Evolutionary conservation across 2,888 invertebrate genomes (phyloP), one percentile per base, ranked within the genome.

Genomic region (Incurvaria masculella): DNA sequence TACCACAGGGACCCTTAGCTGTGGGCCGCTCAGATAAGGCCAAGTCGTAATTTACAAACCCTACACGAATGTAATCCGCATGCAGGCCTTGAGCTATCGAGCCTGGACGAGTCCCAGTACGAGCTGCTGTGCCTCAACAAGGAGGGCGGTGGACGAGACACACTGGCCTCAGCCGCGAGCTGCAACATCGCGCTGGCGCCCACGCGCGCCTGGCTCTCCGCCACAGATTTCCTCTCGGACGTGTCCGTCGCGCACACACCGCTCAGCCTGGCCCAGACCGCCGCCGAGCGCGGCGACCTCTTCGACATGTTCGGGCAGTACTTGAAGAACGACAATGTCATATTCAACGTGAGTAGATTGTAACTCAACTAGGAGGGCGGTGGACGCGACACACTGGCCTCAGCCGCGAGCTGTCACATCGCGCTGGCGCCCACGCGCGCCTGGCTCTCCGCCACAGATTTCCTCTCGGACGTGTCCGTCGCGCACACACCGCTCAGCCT

Each of bases 231-330:
- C 52, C 66, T 80, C 4, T 70, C 79, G 0, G 72, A 81, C 39
- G 84, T 85, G n/a, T 86, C 87, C 51, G 80, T 87, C 47, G 81
- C 83, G 4, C 82, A 85, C 59, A 83, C 84, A 1, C 72, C 87
- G 16, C 59, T 87, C 38, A 80, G 82, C 42, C 70, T 83, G 4
- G 84, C 83, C 4, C 62, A 80, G 8, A 61, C 82, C 3, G 79
- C 84, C 56, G 72, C 78, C 19, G 64, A 76, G 17, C 75, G 79
- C 52, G 81, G 79, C 0, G 84, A 86, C 54, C 66, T 85, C 6
- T 82, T 88, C 59, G 82, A 82, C 52, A 75, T 88, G 45, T 88
- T 87, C 57, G 88, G 88, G 21, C 74, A 76, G 51, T 79, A 71
- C 55, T 65, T 78, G 57, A 78, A 76, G 60, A 75, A 78, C 49